Evolutionary conservation across 2,888 invertebrate genomes (phyloP).

Genomic region (Campoletis raptor): DNA sequence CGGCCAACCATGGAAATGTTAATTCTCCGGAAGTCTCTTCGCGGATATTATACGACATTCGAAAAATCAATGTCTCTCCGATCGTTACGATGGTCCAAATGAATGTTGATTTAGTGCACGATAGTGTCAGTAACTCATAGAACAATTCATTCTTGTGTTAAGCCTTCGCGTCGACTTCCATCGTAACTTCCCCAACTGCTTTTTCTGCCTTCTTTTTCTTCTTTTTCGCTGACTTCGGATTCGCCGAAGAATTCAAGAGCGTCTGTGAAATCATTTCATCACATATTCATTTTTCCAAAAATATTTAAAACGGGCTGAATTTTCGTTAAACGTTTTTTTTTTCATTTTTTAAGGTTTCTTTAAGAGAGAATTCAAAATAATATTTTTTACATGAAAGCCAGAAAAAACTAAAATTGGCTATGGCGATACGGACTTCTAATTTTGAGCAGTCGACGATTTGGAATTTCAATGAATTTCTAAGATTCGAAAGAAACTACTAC

Average conservation of each 20-base stretch:
- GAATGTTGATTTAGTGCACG: constrained; percentile 76
- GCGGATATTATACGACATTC: constrained; percentile 43
- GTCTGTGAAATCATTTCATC: constrained; percentile 85
- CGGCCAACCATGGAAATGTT: constrained; percentile 51
- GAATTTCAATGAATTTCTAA: too few relatives aligned
- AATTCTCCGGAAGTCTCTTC: constrained; percentile 28
- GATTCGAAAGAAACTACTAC: too few relatives aligned
- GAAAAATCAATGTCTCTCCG: constrained; percentile 75
- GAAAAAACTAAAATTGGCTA: too few relatives aligned
- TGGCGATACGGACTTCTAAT: too few relatives aligned
- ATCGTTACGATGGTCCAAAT: constrained; percentile 74
- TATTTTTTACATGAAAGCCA: too few relatives aligned
- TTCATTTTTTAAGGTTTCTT: background rate
- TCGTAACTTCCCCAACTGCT: constrained; percentile 86
- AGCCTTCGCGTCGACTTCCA: constrained; percentile 87
- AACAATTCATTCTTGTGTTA: constrained; percentile 76
- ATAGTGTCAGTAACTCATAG: constrained; percentile 77
- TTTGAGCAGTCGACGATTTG: too few relatives aligned
- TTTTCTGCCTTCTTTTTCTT: constrained; percentile 96
- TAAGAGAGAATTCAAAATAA: too few relatives aligned
- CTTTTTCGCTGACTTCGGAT: constrained; percentile 94
- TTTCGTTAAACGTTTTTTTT: background rate
- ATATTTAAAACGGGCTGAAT: background rate
- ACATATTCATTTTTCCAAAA: background rate
- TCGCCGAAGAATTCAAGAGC: constrained; percentile 91